Base-by-base conservation (phyloP, 2,797 vertebrate species). In the Microtus obscurus region DNA sequence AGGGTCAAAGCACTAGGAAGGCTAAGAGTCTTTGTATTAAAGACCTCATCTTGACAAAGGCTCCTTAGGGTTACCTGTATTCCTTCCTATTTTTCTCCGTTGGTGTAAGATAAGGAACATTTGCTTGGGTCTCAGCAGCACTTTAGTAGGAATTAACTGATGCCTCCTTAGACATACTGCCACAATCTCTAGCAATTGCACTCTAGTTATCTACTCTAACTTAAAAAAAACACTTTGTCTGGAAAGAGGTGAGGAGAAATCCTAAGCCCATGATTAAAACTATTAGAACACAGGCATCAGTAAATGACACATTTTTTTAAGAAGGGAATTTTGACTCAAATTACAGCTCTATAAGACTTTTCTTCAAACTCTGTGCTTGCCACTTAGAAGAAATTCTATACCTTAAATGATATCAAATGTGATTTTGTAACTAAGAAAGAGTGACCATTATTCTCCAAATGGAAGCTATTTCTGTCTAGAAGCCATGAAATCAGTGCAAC, bases 1-100 rank as follows among this genome's bases (percentile, higher is more conserved):
- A 61, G 23, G 7, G 8, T 40, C 40, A 25, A 23, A 81, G 4
- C n/a, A 81, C 16, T 16, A 29, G 25, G 56, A 61, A 40, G 2
- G 1, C 16, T 40, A 10, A 40, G 27, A 81, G 37, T 4, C 5
- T 29, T 16, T 61, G 25, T 25, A 40, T 82, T 29, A 76, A 74
- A 67, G 65, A 96, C 11, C 53, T 89, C 95, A 94, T 93, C 56
- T 61, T 71, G 90, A 17, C 63, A 14, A 90, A 1, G 45, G 1
- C 17, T 53, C 11, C 31, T 53, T n/a, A 5, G n/a, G 71, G 2
- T 65, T 87, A 6, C 19, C 45, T 10, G 21, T 21, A 6, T 7
- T 21, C 83, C 91, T 94, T 51, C 69, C 74, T 92, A 25, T 82
- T 79, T 73, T 89, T 80, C 29, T 48, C 79, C 95, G 85, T 51